Evolutionary conservation across 2,113 vertebrate genomes (phyloP).

Genomic region (Pao palembangensis): DNA sequence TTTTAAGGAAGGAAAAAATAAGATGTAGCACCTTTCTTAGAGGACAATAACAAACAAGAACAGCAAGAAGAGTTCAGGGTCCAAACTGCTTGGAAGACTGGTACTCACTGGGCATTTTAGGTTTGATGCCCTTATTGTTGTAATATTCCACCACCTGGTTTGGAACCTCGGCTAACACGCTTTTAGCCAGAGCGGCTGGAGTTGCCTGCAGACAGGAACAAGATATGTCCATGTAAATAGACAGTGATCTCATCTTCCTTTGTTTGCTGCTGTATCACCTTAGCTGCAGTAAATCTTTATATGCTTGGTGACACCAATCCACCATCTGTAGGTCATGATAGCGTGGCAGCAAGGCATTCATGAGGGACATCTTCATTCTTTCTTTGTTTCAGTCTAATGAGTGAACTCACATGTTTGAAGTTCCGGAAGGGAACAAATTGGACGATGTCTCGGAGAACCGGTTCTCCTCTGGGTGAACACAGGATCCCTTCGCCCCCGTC

Average conservation of each 20-base stretch:
- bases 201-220: conserved; percentile 80
- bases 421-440: conserved; percentile 97
- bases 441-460: conserved; percentile 92
- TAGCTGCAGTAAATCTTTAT: too few species aligned
- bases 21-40: conserved; percentile 37
- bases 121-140: conserved; percentile 95
- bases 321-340: too few species aligned
- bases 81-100: conserved; percentile 92
- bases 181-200: conserved; percentile 94
- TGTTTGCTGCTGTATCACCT: too few species aligned
- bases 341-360: too few species aligned
- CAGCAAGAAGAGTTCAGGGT: conserved; percentile 75
- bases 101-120: conserved; percentile 88
- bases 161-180: conserved; percentile 94
- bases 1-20: too few species aligned
- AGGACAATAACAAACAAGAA: conserved; percentile 68
- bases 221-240: neutral
- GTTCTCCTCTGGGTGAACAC: conserved; percentile 90
- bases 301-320: too few species aligned
- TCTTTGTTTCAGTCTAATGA: too few species aligned
- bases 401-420: conserved; percentile 90
- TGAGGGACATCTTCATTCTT: too few species aligned
- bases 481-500: conserved; percentile 93
- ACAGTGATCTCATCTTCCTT: neutral
- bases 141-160: conserved; percentile 99